Evolutionary conservation across 2,797 vertebrate genomes (phyloP).

Genomic region (Lepilemur ruficaudatus): DNA sequence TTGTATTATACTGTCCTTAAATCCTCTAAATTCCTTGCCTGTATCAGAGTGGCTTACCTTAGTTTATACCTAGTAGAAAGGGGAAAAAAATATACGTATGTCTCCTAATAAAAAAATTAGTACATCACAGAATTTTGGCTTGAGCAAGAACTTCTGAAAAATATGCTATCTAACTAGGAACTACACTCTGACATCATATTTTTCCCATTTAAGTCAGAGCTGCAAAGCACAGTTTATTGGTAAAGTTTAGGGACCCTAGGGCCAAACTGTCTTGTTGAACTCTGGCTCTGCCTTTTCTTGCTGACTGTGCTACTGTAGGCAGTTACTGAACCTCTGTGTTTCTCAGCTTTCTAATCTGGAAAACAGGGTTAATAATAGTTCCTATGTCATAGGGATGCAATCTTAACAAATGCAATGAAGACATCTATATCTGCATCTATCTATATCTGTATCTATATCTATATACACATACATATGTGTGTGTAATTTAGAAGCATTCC

Average conservation of each 20-base stretch:
- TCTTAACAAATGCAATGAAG: not conserved
- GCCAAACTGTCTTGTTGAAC: not conserved
- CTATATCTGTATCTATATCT: not conserved
- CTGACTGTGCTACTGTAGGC: not conserved
- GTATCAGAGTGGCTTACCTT: not conserved
- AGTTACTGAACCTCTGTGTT: not conserved
- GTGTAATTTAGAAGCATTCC: not conserved
- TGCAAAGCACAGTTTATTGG: not conserved
- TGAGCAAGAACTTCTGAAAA: not conserved
- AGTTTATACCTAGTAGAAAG: not conserved
- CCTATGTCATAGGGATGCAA: not conserved
- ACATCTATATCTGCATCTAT: not conserved
- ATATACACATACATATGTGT: not conserved
- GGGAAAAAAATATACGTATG: not conserved
- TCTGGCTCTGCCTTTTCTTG: not conserved
- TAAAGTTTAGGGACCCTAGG: not conserved
- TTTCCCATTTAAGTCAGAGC: not conserved
- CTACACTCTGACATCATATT: not conserved
- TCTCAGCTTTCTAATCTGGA: not conserved
- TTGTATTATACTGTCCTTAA: not conserved
- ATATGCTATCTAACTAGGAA: not conserved
- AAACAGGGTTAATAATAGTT: not conserved
- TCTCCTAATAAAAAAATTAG: not conserved
- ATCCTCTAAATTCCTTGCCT: not conserved
- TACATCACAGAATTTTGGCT: not conserved